These are phyloP conservation scores for Psilopsiagon aurifrons DNA, from an alignment of 2,113 vertebrate species.

Conservation along the genomic window DNA sequence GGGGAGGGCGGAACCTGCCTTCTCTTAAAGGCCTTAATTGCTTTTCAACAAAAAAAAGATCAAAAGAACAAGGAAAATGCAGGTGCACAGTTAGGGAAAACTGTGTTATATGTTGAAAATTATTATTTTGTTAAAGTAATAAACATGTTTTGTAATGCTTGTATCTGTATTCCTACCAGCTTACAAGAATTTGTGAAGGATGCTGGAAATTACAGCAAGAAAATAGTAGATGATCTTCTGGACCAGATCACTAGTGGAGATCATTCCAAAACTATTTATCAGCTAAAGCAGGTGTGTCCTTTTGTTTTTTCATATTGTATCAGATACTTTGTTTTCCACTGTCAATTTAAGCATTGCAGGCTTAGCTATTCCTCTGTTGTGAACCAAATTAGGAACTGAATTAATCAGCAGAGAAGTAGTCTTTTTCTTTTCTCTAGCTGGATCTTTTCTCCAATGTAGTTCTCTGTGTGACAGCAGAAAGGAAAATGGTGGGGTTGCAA, in stretches of 20 bases:
- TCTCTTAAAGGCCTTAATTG: background rate
- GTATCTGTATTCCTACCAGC: conserved; percentile 65
- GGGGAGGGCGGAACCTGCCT: background rate
- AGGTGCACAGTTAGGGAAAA: background rate
- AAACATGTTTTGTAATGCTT: background rate
- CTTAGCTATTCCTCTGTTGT: background rate
- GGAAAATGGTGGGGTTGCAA: background rate
- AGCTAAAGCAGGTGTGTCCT: conserved; percentile 85
- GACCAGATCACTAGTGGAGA: conserved; percentile 94
- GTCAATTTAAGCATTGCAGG: background rate
- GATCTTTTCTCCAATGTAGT: background rate
- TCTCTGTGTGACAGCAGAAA: background rate
- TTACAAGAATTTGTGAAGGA: conserved; percentile 96
- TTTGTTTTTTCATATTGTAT: background rate
- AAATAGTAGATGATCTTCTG: conserved; percentile 89
- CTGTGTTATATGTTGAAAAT: background rate
- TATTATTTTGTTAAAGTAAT: background rate
- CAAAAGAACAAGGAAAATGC: background rate
- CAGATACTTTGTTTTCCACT: background rate
- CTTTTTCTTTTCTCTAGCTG: background rate
- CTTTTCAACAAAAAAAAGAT: background rate
- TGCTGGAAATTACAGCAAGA: conserved; percentile 87
- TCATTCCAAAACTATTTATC: conserved; percentile 88
- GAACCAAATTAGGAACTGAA: background rate
- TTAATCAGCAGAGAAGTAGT: background rate